Evolutionary conservation across 2,797 vertebrate genomes (phyloP), one percentile per base, ranked within the genome.

Genomic region (Erethizon dorsatum): DNA sequence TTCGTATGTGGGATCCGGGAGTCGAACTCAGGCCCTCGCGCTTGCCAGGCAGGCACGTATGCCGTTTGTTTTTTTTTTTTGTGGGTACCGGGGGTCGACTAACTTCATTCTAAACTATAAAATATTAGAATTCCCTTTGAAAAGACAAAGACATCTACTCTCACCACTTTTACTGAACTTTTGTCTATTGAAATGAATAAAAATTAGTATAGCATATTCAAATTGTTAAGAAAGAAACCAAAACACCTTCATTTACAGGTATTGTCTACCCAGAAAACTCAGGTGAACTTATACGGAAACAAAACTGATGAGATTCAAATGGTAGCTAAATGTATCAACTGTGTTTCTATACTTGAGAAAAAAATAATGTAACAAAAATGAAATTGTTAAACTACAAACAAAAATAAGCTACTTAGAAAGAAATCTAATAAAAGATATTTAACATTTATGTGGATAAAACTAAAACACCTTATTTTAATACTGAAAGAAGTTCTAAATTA

Each of bases 321-420:
- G 17, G 6, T 82, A 18, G 33, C 33, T 85, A 26, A 15, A 83
- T 92, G 89, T 47, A 79, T 57, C 67, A 92, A 90, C 1, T 82
- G 14, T 14, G 75, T 33, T 82, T 41, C 50, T 73, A 88, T 56
- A 67, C 6, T 83, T 18, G 87, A 90, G 52, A 95, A 86, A 92
- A n/a, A 91, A 86, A 89, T 67, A 67, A 63, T 31, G 41, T 91
- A 84, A 85, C 10, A 75, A 82, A 96, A 78, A 78, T 50, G 3
- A 83, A 91, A 24, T 17, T 52, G 50, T 57, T 82, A 94, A 88
- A 94, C 73, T 17, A 83, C n/a, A 31, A 94, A 65, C 33, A 95
- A 90, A 79, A 95, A 79, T 47, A 94, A 84, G 17, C 28, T 84
- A 67, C 22, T 94, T 28, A 84, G 56, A 88, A 63, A 87, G 6